Evolutionary conservation across 2,113 vertebrate species (phyloP), one percentile per base, ranked within the genome.

Genomic region (Galemys pyrenaicus): DNA sequence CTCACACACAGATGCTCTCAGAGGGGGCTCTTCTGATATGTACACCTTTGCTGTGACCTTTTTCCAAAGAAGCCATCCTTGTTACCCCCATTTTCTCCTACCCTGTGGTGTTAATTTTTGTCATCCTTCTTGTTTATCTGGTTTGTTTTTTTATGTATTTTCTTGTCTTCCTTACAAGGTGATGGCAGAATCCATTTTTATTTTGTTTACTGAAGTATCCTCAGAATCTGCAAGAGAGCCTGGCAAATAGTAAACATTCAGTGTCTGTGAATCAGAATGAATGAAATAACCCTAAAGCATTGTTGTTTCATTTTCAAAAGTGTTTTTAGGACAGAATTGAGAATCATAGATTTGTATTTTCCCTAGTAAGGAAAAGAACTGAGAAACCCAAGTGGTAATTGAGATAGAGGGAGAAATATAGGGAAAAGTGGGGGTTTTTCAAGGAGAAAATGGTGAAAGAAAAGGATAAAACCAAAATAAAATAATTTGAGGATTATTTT

Each of bases 51-150:
- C 9, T 65, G 7, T 71, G 74, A 75, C 5, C 0, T 20, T 9
- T 49, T 83, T 70, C 65, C 71, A 51, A n/a, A 90, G 60, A 89
- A 19, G 15, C 10, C 5, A 35, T 30, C 17, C 37, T 62, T 37
- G 20, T 0, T 0, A 19, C 24, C 1, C 26, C 7, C 67, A 4
- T 41, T 54, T 73, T 58, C 67, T 32, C 0, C 26, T 20, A 1
- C 1, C 12, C 19, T 35, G 16, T 26, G 39, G 32, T 73, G 15
- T 28, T 5, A 24, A 11, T 16, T n/a, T n/a, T 26, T 8, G 20
- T 16, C 24, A 58, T 26, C 26, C 19, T 4, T 30, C 2, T 28
- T 35, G 15, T 6, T 62, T 73, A n/a, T 28, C 28, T 77, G 24
- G 15, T 15, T 80, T 20, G 15, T 4, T 82, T 81, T 15, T 44